Evolutionary conservation across 2,888 invertebrate genomes (phyloP).

Genomic region (Sesamia inferens): DNA sequence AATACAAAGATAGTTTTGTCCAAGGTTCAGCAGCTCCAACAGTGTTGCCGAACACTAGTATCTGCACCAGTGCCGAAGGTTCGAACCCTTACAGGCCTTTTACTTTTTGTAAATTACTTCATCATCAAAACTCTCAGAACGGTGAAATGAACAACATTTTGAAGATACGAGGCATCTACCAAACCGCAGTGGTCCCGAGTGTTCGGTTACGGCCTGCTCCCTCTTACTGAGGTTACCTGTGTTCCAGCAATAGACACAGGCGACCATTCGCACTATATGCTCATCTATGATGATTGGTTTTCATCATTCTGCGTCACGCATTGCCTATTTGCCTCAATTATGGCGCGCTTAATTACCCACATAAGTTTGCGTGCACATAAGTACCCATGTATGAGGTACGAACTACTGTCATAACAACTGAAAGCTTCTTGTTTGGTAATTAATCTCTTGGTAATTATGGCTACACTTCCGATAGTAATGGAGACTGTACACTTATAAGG

Average conservation of each 20-base stretch:
- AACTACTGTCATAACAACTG: not conserved
- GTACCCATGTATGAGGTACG: not conserved
- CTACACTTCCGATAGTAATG: not conserved
- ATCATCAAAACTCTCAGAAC: not conserved
- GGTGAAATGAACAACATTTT: not conserved
- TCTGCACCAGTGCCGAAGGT: too few relatives aligned
- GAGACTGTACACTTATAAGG: not conserved
- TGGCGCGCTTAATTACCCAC: not conserved
- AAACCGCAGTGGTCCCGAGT: not conserved
- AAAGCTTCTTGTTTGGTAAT: not conserved
- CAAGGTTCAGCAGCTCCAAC: too few relatives aligned
- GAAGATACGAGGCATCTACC: not conserved
- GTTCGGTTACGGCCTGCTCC: not conserved
- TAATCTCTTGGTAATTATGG: not conserved
- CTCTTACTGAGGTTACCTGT: not conserved
- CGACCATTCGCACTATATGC: not conserved
- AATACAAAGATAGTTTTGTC: too few relatives aligned
- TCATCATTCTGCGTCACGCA: not conserved
- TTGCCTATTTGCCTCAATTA: not conserved
- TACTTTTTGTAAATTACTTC: not conserved
- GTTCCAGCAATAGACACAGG: not conserved
- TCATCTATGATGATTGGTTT: not conserved
- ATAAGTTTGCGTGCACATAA: not conserved
- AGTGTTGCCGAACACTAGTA: too few relatives aligned
- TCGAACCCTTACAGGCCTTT: not conserved